Evolutionary conservation across 64 coral and sea anemone genomes (phyloP).

Genomic region (Cladopsammia gracilis): DNA sequence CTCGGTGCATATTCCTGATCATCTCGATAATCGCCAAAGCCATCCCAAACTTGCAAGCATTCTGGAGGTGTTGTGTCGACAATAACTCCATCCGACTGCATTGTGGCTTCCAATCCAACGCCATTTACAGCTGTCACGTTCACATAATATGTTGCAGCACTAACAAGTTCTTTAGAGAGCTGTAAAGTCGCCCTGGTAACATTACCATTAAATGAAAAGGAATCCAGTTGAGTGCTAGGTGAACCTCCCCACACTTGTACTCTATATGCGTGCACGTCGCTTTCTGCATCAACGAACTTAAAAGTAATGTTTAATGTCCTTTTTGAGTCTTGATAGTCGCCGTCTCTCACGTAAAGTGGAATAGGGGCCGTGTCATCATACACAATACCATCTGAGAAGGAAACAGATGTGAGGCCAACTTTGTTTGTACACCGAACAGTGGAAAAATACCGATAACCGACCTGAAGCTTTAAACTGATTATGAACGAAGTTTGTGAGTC

Average conservation of each 20-base stretch:
- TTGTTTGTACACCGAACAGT: constrained; percentile 92
- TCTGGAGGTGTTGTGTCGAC: constrained; percentile 81
- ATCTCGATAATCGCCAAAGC: neutral
- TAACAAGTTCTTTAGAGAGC: constrained; percentile 24
- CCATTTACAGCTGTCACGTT: constrained; percentile 84
- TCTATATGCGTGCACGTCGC: constrained; percentile 56
- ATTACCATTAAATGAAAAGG: constrained; percentile 52
- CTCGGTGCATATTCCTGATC: constrained; percentile 59
- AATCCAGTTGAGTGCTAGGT: neutral
- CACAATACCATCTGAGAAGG: constrained; percentile 69
- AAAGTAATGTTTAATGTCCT: constrained; percentile 38
- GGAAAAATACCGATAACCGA: constrained; percentile 81
- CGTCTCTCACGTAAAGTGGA: constrained; percentile 52
- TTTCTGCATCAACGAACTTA: constrained; percentile 90
- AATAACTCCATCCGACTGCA: constrained; percentile 74
- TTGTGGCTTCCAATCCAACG: constrained; percentile 37
- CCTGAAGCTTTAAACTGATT: constrained; percentile 38
- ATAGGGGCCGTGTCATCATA: constrained; percentile 75
- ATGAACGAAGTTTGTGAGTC: constrained; percentile 58
- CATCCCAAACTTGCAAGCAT: constrained; percentile 80
- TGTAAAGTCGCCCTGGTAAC: constrained; percentile 10
- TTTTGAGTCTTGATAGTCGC: constrained; percentile 63
- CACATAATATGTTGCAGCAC: constrained; percentile 67
- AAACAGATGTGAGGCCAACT: constrained; percentile 70
- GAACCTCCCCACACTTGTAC: constrained; percentile 31